Conservation (phyloP, 1,140 invertebrate genomes). For the Ptiloglossa arizonensis region DNA sequence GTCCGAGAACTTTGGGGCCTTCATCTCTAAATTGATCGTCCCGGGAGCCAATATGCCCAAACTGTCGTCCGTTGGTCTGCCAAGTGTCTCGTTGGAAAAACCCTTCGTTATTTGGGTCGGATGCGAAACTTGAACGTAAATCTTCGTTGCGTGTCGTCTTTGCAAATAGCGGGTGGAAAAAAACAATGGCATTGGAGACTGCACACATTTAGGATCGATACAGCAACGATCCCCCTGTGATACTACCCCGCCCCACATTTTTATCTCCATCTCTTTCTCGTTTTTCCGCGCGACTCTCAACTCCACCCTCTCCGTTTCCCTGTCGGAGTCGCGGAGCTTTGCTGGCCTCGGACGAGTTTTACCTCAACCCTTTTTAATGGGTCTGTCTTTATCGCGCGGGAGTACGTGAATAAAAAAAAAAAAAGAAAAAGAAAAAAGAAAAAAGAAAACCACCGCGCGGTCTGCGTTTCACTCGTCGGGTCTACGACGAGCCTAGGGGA, state of each 20-base stretch:
- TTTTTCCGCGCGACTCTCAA: background rate
- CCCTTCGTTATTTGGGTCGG: background rate
- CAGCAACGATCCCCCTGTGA: slow-evolving; percentile 45
- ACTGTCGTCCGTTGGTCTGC: too few species aligned
- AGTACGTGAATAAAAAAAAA: slow-evolving; percentile 28
- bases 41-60: too few species aligned
- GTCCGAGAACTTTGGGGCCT: too few species aligned
- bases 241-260: slow-evolving; percentile 18
- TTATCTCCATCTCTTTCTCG: slow-evolving; percentile 6
- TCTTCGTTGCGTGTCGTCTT: slow-evolving; percentile 7
- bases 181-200: slow-evolving; percentile 46
- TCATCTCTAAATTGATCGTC: too few species aligned
- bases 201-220: slow-evolving; percentile 53
- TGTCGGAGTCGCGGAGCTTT: slow-evolving; percentile 1
- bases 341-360: slow-evolving; percentile 11
- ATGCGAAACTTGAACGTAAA: slow-evolving; percentile 7
- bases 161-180: slow-evolving; percentile 15
- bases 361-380: slow-evolving; percentile 15
- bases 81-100: too few species aligned
- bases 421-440: too few species aligned
- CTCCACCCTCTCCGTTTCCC: too few species aligned
- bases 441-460: background rate
- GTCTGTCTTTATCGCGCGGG: background rate
- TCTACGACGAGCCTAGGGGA: background rate
- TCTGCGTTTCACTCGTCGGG: background rate